Percentiles rank a stretch among this genome's conserved stretches.
These are phyloP conservation scores for Falco punctatus DNA, from an alignment of 2,113 vertebrate genomes.

Conservation along the genomic window DNA sequence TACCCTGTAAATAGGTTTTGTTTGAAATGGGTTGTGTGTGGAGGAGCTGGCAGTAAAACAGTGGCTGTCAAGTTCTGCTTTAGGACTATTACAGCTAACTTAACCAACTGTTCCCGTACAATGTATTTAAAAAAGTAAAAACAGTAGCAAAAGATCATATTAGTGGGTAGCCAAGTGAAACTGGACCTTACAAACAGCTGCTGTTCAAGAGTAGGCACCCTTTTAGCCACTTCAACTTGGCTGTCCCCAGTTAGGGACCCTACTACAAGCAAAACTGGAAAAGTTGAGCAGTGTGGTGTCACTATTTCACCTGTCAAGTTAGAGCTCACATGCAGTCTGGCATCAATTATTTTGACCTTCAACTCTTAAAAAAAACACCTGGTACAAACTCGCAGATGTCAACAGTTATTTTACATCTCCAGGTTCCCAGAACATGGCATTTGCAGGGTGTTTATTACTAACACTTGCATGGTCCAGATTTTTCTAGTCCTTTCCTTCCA, in stretches of 20 bases:
- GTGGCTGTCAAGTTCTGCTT: neutral
- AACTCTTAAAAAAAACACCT: rapidly evolving
- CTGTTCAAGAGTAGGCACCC: neutral
- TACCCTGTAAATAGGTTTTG: neutral
- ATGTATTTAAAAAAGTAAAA: neutral
- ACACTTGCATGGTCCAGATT: neutral
- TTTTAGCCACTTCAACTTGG: neutral
- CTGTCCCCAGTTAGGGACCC: neutral
- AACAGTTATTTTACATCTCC: neutral
- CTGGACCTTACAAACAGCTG: neutral
- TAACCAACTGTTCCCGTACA: neutral
- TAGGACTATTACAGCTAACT: neutral
- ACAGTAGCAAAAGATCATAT: neutral
- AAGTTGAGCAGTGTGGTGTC: neutral
- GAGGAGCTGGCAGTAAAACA: neutral
- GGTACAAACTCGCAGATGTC: neutral
- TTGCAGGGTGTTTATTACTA: neutral
- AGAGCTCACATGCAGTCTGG: neutral
- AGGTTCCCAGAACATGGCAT: neutral
- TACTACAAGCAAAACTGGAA: neutral
- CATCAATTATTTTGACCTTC: neutral
- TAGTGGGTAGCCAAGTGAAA: neutral
- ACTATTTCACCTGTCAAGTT: neutral
- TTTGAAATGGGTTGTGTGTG: neutral
- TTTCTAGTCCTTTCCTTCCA: neutral